A percentile compares a stretch with the other conserved stretches of the same genome.
Conservation (phyloP, 2,888 invertebrate species). For the Urechis unicinctus region DNA sequence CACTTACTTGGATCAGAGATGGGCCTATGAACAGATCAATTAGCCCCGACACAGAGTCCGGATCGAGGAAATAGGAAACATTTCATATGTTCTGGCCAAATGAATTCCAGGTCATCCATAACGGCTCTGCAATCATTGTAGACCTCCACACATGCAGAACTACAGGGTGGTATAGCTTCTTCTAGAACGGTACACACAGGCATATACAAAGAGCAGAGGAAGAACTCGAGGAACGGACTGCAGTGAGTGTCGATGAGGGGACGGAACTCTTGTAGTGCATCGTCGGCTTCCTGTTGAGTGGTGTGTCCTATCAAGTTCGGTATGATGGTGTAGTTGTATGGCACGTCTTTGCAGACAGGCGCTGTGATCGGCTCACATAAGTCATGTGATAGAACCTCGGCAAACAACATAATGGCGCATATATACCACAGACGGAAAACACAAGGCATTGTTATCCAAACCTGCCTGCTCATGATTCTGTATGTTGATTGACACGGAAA, state of each 20-base stretch:
- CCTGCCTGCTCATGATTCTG: too few species aligned
- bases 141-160: constrained; percentile 36
- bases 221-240: constrained; percentile 34
- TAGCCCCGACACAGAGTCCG: too few species aligned
- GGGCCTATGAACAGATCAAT: too few species aligned
- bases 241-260: constrained; percentile 35
- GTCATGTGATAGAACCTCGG: too few species aligned
- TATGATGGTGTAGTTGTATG: constrained; percentile 44
- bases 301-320: constrained; percentile 41
- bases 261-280: constrained; percentile 36
- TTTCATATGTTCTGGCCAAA: too few species aligned
- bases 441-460: too few species aligned
- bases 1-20: too few species aligned
- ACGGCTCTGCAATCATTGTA: constrained; percentile 36
- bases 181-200: constrained; percentile 42
- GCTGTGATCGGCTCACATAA: constrained; percentile 39
- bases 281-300: constrained; percentile 37
- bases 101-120: too few species aligned
- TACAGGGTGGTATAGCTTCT: constrained; percentile 36
- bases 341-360: constrained; percentile 33
- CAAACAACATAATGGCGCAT: too few species aligned
- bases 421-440: too few species aligned
- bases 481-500: too few species aligned
- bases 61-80: too few species aligned
- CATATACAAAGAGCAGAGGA: constrained; percentile 40